phyloP scores from a whole-genome alignment of 2,888 invertebrate species.

The Lasioglossum oenotherae region DNA sequence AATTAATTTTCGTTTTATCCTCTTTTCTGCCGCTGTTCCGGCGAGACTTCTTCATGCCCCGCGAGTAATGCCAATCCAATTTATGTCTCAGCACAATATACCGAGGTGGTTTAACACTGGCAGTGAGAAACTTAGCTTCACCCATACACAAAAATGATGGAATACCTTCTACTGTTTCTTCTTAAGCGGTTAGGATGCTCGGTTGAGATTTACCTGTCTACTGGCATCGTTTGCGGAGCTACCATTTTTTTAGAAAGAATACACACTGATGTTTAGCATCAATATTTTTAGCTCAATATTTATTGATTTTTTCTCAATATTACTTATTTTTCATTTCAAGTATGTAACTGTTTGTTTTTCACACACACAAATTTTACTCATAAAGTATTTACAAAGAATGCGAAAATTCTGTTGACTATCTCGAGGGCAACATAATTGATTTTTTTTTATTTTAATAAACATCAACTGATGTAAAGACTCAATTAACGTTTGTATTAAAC shows the following conservation, averaged over 20 bases:
- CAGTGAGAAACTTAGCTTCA: background rate
- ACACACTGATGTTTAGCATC: background rate
- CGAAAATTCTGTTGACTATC: background rate
- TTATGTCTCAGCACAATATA: slow-evolving; percentile 23
- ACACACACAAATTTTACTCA: too few relatives aligned
- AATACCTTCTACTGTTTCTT: background rate
- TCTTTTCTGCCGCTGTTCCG: slow-evolving; percentile 37
- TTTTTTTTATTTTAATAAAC: background rate
- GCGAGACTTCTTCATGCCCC: slow-evolving; percentile 25
- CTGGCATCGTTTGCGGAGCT: background rate
- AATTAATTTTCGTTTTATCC: slow-evolving; percentile 60
- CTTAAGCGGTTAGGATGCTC: background rate
- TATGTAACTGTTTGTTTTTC: background rate
- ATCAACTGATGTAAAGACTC: background rate
- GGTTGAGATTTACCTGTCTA: background rate
- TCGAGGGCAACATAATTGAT: background rate
- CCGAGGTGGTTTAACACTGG: slow-evolving; percentile 6
- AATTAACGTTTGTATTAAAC: background rate
- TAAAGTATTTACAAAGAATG: background rate
- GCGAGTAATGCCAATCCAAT: slow-evolving; percentile 30
- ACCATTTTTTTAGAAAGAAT: background rate
- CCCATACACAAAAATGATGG: slow-evolving; percentile 2
- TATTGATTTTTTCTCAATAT: background rate
- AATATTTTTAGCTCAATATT: too few relatives aligned
- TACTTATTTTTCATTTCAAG: background rate